These are phyloP conservation scores for Danio choprae DNA, from an alignment of 2,797 vertebrate species.

Conservation along the genomic window DNA sequence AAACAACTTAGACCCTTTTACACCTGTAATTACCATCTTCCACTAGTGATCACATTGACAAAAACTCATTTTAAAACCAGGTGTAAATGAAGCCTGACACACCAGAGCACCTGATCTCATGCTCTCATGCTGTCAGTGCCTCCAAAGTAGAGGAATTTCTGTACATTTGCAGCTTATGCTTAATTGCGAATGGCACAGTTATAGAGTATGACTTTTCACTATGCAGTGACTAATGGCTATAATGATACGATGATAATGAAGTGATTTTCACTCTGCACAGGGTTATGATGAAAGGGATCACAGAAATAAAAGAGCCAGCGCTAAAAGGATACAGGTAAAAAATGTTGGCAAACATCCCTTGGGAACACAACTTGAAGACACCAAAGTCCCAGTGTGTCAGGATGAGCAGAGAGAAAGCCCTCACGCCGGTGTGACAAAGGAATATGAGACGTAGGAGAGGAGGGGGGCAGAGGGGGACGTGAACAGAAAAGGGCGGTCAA, in stretches of 20 bases:
- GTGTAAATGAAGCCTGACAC: background rate
- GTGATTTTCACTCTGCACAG: constrained; percentile 18
- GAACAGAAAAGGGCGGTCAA: constrained; percentile 37
- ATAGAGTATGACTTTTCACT: constrained; percentile 19
- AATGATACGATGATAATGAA: constrained; percentile 37
- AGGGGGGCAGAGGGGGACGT: background rate
- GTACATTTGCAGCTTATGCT: background rate
- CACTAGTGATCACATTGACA: too few species aligned
- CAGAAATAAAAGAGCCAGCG: constrained; percentile 28
- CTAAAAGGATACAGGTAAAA: constrained; percentile 29
- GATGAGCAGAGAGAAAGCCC: constrained; percentile 17
- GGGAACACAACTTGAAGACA: constrained; percentile 39
- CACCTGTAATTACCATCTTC: too few species aligned
- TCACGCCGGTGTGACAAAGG: constrained; percentile 11
- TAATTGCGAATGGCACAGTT: constrained; percentile 7
- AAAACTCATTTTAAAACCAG: too few species aligned
- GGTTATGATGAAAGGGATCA: constrained; percentile 33
- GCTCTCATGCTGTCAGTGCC: background rate
- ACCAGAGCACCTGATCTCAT: background rate
- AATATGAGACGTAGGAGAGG: background rate
- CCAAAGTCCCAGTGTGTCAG: constrained; percentile 48
- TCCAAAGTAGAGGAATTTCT: background rate
- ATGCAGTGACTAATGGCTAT: constrained; percentile 30
- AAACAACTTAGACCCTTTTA: too few species aligned
- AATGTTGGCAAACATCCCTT: constrained; percentile 39